These are phyloP conservation scores for Cirrhinus molitorella DNA, from an alignment of 2,797 vertebrate species.

Conservation along the genomic window DNA sequence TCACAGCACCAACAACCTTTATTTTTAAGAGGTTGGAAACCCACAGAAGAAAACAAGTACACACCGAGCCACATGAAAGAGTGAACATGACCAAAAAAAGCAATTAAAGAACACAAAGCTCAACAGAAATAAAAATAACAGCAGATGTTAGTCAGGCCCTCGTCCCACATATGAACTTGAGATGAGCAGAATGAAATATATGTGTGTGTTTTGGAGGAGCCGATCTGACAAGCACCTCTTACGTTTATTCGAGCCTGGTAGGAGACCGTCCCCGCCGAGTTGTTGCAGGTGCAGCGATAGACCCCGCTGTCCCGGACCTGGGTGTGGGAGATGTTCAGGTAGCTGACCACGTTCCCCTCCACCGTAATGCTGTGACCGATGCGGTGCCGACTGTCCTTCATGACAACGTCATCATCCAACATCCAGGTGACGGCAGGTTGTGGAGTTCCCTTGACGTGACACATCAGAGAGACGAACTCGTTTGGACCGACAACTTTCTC, in stretches of 20 bases:
- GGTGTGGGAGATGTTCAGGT: slow-evolving; percentile 96
- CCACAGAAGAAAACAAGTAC: background rate
- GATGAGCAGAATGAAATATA: slow-evolving; percentile 72
- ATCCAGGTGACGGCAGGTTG: slow-evolving; percentile 94
- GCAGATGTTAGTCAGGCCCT: slow-evolving; percentile 57
- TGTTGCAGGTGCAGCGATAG: slow-evolving; percentile 98
- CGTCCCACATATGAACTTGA: slow-evolving; percentile 71
- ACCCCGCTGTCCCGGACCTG: slow-evolving; percentile 97
- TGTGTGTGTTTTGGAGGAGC: slow-evolving; percentile 91
- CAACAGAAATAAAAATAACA: background rate
- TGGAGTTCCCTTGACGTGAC: slow-evolving; percentile 96
- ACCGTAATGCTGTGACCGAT: slow-evolving; percentile 94
- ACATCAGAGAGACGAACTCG: slow-evolving; percentile 93
- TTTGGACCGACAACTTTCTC: slow-evolving; percentile 96
- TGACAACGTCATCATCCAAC: slow-evolving; percentile 93
- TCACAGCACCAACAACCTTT: background rate
- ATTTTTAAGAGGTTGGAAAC: background rate
- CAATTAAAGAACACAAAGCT: background rate
- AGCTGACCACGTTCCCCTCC: slow-evolving; percentile 95
- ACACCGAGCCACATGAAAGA: background rate
- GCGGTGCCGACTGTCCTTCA: slow-evolving; percentile 92
- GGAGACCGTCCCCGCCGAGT: slow-evolving; percentile 96
- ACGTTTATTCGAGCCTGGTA: slow-evolving; percentile 99
- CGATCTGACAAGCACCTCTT: slow-evolving; percentile 99
- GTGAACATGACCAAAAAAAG: background rate